A percentile compares a stretch with the other conserved stretches of the same genome.
phyloP scores from a whole-genome alignment of 2,797 vertebrate genomes.

The Bucorvus abyssinicus region DNA sequence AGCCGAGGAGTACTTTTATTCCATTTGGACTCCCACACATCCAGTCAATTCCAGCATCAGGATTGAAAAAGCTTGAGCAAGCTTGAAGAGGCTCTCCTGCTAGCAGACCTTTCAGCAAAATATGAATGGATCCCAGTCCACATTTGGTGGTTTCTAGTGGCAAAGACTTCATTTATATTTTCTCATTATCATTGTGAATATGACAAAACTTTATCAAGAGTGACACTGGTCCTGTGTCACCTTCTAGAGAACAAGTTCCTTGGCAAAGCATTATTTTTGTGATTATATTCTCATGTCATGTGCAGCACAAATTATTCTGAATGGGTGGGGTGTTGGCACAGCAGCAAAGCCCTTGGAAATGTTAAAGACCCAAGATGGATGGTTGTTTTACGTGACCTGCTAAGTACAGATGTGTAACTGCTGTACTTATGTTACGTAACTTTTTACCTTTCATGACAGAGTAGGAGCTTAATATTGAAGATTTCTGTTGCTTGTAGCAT shows the following conservation, averaged over 20 bases:
- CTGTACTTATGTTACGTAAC: background rate
- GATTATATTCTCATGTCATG: background rate
- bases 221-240: background rate
- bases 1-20: background rate
- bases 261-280: background rate
- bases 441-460: background rate
- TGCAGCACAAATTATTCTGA: background rate
- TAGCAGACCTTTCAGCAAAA: background rate
- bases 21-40: background rate
- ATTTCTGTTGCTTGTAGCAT: background rate
- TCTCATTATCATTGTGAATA: background rate
- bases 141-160: background rate
- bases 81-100: background rate
- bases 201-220: background rate
- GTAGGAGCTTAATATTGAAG: background rate
- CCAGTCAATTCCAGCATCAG: background rate
- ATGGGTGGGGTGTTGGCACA: background rate
- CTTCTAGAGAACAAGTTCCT: background rate
- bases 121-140: background rate
- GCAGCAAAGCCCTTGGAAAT: background rate
- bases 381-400: background rate
- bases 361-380: background rate
- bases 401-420: background rate
- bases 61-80: background rate
- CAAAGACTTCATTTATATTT: fast-evolving